Conservation (phyloP, 2,797 vertebrate genomes). For the Gephyroberyx darwinii region DNA sequence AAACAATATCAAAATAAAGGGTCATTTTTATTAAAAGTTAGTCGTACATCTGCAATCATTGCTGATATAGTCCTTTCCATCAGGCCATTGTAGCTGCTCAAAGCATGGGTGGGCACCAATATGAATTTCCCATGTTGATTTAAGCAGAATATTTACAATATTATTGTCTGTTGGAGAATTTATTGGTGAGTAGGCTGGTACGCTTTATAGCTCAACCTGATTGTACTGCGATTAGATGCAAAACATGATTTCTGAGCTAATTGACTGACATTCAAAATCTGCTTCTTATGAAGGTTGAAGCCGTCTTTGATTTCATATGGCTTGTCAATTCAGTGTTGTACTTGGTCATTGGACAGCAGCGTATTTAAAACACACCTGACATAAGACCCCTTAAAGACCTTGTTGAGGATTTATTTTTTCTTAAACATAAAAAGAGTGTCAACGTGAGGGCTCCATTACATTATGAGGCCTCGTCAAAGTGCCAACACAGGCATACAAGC, state of each 20-base stretch:
- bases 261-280: not conserved
- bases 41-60: not conserved
- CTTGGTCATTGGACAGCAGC: not conserved
- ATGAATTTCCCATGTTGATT: too few species aligned
- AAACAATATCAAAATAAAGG: too few species aligned
- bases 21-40: not conserved
- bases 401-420: not conserved
- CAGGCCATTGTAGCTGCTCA: too few species aligned
- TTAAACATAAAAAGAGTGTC: too few species aligned
- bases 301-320: not conserved
- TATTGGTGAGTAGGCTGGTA: too few species aligned
- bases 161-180: too few species aligned
- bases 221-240: too few species aligned
- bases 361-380: not conserved
- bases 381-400: too few species aligned
- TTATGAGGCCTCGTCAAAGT: constrained; percentile 16
- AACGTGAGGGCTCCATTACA: constrained; percentile 4
- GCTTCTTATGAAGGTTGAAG: not conserved
- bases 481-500: constrained; percentile 10
- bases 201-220: too few species aligned
- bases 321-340: not conserved
- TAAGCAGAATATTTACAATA: too few species aligned
- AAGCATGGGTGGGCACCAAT: too few species aligned
- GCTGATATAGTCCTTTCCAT: not conserved
- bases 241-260: too few species aligned